Evolutionary conservation across 2,888 invertebrate species (phyloP), one percentile per base, ranked within the genome.

Genomic region (Notocelia uddmanniana): DNA sequence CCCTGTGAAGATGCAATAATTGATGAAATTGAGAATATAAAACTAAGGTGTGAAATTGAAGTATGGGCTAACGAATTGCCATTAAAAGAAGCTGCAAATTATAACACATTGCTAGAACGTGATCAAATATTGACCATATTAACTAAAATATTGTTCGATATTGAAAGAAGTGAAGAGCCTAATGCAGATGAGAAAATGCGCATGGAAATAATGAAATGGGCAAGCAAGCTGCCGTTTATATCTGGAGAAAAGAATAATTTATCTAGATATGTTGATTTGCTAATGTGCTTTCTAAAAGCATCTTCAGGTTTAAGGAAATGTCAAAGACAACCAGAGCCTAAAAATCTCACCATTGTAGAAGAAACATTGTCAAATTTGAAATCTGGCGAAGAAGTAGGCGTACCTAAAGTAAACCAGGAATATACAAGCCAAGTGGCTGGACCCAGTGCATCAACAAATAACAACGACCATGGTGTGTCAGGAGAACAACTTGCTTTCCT

Each of bases 21-120:
- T 11, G 77, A 83, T 63, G 84, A 89, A 80, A 85, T 90, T 15
- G 89, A 88, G 79, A 80, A 85, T 76, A 77, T 89, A 37, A 90
- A 90, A 81, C 87, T 85, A 5, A 83, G 85, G 72, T 88, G 84
- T 77, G 88, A 85, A 81, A 80, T 90, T 41, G 84, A 88, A 10
- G 74, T 71, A 31, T 90, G 90, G 90, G 86, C 86, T 76, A 81
- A 85, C 73, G 75, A 78, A 13, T 75, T 90, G 50, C 89, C 89
- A 3, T 23, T 90, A 11, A 78, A 69, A 73, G 74, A 81, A 67
- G 64, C 83, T 11, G 48, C 70, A 26, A 77, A 75, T 26, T 37
- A 82, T n/a, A 73, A 26, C 13, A 86, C 88, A 55, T 55, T 84
- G 69, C 74, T 87, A 41, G 81, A 86, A 54, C 77, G 84, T 72